Base-by-base conservation (phyloP, 2,797 vertebrate species). In the Intellagama lesueurii region DNA sequence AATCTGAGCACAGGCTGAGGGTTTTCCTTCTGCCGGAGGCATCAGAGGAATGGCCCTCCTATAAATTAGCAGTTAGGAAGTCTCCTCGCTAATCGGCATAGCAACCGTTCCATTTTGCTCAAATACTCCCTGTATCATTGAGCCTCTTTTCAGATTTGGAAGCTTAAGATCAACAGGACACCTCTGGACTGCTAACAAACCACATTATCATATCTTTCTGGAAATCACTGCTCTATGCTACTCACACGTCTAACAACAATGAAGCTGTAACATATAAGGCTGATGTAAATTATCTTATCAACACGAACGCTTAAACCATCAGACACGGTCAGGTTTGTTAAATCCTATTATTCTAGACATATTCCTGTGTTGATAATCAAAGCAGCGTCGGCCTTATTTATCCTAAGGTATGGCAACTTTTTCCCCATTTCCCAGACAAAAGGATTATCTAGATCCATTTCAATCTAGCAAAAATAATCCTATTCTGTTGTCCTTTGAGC, bases 231-330 rank as follows among this genome's bases (percentile, higher is more conserved):
- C 24, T 73, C 64, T 4, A 5, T 6, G 28, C 49, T 84, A n/a
- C 22, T 85, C 12, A 17, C 17, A 16, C 22, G 70, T 80, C 44
- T 89, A 89, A 82, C 83, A 73, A 4, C 2, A 7, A 32, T 82
- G 91, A 85, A 89, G 72, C 0, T 14, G 35, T 4, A 87, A 89
- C 28, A 78, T 26, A 86, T 28, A 79, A 60, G 47, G 32, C 64
- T 81, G 60, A 22, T 47, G 56, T 81, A 92, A 92, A 85, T 87
- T 91, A 7, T 24, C 32, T 26, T 85, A 56, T 12, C 66, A 64
- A 28, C 47, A 11, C 30, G 69, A 87, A 92, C 81, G 56, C 52
- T 12, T 87, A 64, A 86, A 3, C 7, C 30, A 87, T 40, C 47
- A 28, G 87, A 81, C 56, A 84, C 83, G 90, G 77, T 40, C 69